phyloP scores from a whole-genome alignment of 2,888 invertebrate genomes.

The Eutolmus rufibarbis region DNA sequence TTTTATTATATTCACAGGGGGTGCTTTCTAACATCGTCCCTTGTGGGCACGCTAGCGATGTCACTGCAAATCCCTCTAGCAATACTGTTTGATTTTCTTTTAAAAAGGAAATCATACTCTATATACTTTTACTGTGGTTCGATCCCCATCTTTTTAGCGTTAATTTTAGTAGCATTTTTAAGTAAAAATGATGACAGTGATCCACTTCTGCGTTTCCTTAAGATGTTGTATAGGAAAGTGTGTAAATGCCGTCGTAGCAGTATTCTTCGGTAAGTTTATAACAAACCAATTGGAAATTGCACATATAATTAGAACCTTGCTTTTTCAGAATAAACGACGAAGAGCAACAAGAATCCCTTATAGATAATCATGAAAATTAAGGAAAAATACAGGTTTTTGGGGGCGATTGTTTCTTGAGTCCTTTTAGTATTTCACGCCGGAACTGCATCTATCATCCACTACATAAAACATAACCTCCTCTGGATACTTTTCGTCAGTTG shows the following conservation, averaged over 20 bases:
- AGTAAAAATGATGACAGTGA: conserved; percentile 85
- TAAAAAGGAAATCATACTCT: conserved; percentile 74
- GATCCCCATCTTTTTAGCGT: conserved; percentile 73
- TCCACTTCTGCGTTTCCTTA: conserved; percentile 69
- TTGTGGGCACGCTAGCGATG: conserved; percentile 86
- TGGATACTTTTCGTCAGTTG: not conserved
- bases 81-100: conserved; percentile 81
- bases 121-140: conserved; percentile 79
- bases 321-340: conserved; percentile 65
- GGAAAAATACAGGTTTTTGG: not conserved
- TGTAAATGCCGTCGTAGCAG: conserved; percentile 58
- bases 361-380: conserved; percentile 59
- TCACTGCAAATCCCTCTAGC: conserved; percentile 89
- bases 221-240: conserved; percentile 59
- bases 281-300: not conserved
- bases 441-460: not conserved
- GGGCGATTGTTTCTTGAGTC: not conserved
- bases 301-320: not conserved
- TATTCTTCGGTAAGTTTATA: conserved; percentile 56
- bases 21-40: conserved; percentile 89
- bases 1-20: conserved; percentile 70
- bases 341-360: conserved; percentile 71
- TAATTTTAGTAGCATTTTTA: conserved; percentile 69
- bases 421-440: not conserved
- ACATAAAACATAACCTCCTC: not conserved